phyloP scores from a whole-genome alignment of 2,888 invertebrate species.

The Epinotia demarniana region DNA sequence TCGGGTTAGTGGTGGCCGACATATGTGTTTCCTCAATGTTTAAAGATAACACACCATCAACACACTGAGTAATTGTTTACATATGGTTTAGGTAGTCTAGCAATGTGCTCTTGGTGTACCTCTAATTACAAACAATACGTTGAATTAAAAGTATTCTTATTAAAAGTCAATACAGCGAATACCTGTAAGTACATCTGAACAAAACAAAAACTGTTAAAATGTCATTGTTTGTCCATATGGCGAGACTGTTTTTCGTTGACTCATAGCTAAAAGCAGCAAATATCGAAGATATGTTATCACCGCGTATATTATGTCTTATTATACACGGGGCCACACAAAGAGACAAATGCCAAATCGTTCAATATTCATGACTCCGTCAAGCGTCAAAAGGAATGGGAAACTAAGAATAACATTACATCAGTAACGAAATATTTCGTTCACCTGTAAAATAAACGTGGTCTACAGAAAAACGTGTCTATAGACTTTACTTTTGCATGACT shows the following conservation, averaged over 20 bases:
- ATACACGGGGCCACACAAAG: conserved; percentile 1
- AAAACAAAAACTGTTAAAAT: conserved; percentile 16
- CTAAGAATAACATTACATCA: conserved; percentile 37
- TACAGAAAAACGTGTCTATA: conserved; percentile 13
- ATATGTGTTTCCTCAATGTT: conserved; percentile 30
- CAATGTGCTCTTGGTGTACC: neutral
- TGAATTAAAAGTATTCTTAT: conserved; percentile 33
- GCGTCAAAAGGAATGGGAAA: conserved; percentile 19
- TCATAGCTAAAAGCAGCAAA: conserved; percentile 35
- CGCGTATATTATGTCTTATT: conserved; percentile 20
- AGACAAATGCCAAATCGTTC: conserved; percentile 2
- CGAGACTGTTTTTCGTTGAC: conserved; percentile 20
- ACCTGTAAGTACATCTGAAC: neutral
- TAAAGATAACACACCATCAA: conserved; percentile 30
- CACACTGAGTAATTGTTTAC: conserved; percentile 39
- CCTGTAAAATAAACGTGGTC: conserved; percentile 7
- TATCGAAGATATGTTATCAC: conserved; percentile 18
- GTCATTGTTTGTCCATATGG: conserved; percentile 40
- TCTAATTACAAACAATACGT: conserved; percentile 39
- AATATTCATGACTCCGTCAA: conserved; percentile 27
- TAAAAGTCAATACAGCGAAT: conserved; percentile 30
- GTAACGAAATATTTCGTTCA: neutral
- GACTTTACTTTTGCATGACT: conserved; percentile 33
- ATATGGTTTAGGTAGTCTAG: conserved; percentile 1
- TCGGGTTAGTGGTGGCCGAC: conserved; percentile 24